Conservation (phyloP, 2,797 vertebrate species). For the Salmo trutta region DNA sequence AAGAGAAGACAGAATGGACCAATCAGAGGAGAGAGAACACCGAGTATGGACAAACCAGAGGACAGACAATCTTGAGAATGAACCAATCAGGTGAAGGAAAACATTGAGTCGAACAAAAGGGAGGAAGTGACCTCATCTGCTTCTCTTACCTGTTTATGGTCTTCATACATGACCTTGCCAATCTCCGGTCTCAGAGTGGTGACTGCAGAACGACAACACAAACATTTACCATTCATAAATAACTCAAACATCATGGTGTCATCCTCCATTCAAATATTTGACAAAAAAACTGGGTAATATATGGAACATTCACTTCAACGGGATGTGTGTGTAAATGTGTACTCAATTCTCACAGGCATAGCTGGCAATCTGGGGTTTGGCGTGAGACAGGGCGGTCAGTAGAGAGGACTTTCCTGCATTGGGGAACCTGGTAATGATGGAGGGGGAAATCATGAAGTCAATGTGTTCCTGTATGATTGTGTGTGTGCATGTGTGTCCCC, state of each 20-base stretch:
- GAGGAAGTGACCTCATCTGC: neutral
- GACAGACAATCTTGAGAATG: neutral
- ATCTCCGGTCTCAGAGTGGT: slow-evolving; percentile 93
- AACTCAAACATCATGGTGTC: neutral
- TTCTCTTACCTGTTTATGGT: slow-evolving; percentile 87
- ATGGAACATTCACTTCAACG: neutral
- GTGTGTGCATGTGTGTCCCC: slow-evolving; percentile 17
- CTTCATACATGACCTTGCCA: slow-evolving; percentile 87
- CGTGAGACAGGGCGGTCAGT: slow-evolving; percentile 86
- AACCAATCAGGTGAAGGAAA: neutral
- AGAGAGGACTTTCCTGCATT: slow-evolving; percentile 97
- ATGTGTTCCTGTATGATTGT: neutral
- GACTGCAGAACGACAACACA: slow-evolving; percentile 72
- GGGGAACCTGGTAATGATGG: slow-evolving; percentile 83
- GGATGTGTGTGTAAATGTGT: slow-evolving; percentile 2
- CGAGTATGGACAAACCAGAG: neutral
- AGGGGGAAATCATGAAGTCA: neutral
- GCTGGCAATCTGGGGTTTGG: slow-evolving; percentile 86
- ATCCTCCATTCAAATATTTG: neutral
- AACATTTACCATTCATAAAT: slow-evolving; percentile 15
- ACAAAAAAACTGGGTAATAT: neutral
- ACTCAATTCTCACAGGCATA: slow-evolving; percentile 87
- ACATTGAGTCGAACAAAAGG: neutral
- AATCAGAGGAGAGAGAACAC: neutral
- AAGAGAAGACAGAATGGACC: neutral